Conservation (phyloP, 2,113 vertebrate genomes). For the Phaetusa simplex region DNA sequence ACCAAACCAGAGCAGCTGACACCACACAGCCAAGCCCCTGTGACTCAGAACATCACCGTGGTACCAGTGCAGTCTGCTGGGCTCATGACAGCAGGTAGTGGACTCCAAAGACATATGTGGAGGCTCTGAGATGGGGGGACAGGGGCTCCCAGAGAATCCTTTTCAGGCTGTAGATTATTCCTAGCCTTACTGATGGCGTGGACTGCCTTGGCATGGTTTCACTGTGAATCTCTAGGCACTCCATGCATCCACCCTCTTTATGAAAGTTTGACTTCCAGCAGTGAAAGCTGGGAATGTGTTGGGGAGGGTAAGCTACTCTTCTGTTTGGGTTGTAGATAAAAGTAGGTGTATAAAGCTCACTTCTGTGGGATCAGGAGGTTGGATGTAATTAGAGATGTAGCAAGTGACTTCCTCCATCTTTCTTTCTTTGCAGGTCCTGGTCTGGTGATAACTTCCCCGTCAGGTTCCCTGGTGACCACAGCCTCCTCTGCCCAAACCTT, state of each 20-base stretch:
- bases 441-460: slow-evolving; percentile 94
- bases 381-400: background rate
- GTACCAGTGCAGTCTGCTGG: slow-evolving; percentile 92
- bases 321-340: background rate
- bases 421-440: slow-evolving; percentile 82
- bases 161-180: background rate
- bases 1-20: slow-evolving; percentile 79
- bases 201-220: background rate
- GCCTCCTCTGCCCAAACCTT: slow-evolving; percentile 84
- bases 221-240: background rate
- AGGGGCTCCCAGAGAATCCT: background rate
- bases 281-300: background rate
- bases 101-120: fast-evolving
- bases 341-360: background rate
- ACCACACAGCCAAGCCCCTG: slow-evolving; percentile 87
- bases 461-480: slow-evolving; percentile 93
- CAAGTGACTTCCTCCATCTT: slow-evolving; percentile 23
- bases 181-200: background rate
- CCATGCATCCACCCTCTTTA: background rate
- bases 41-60: slow-evolving; percentile 94
- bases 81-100: slow-evolving; percentile 94
- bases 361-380: background rate
- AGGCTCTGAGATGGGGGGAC: background rate
- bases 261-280: background rate
- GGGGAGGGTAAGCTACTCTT: background rate